These are phyloP conservation scores for Agonopterix subpropinquella DNA, from an alignment of 2,888 invertebrate genomes.

Conservation along the genomic window DNA sequence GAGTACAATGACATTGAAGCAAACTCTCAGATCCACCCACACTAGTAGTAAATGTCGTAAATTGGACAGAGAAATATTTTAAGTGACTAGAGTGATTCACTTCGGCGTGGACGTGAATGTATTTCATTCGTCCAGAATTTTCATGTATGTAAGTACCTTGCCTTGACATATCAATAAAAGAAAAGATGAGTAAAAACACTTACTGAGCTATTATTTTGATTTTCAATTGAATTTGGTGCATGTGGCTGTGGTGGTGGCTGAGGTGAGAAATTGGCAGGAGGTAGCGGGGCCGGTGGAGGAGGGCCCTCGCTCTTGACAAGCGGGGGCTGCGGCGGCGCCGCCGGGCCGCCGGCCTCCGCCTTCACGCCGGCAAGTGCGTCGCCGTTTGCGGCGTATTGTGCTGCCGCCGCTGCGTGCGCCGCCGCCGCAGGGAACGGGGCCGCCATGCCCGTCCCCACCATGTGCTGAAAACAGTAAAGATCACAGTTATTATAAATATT, in stretches of 20 bases:
- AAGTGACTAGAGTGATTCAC: no score
- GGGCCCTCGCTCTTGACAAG: constrained; percentile 73
- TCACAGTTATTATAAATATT: not conserved
- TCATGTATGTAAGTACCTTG: no score
- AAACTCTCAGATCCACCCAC: no score
- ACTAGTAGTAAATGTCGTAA: no score
- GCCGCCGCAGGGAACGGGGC: constrained; percentile 81
- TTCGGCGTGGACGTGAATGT: no score
- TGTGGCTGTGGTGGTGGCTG: constrained; percentile 59
- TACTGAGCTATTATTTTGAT: constrained; percentile 67
- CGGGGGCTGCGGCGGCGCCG: constrained; percentile 54
- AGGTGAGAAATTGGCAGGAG: constrained; percentile 65
- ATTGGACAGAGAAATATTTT: no score
- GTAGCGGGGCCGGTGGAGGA: constrained; percentile 60
- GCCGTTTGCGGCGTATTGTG: constrained; percentile 74
- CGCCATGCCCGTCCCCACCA: constrained; percentile 94
- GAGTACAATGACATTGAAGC: no score
- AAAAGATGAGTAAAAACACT: constrained; percentile 6
- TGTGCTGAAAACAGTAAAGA: constrained; percentile 82
- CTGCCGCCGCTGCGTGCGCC: constrained; percentile 78
- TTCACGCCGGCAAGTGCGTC: constrained; percentile 71
- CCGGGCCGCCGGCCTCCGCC: constrained; percentile 58
- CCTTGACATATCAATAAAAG: no score
- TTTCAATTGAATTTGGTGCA: constrained; percentile 76
- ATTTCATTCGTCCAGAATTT: no score